A percentile compares a stretch with the other conserved stretches of the same genome.
These are phyloP conservation scores for Eledona agricola DNA, from an alignment of 2,888 invertebrate species.

Conservation along the genomic window DNA sequence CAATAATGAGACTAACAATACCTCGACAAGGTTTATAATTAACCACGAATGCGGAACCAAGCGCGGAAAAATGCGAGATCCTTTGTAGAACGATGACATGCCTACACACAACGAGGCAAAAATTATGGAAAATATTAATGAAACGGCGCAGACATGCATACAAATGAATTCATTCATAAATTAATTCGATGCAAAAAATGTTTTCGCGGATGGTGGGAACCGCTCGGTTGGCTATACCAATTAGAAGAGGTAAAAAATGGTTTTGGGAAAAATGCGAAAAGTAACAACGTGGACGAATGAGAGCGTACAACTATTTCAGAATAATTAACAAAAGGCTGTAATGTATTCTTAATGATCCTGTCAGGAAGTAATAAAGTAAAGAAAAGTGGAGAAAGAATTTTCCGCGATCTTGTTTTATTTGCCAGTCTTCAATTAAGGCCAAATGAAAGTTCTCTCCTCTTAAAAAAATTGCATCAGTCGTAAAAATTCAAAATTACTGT, in stretches of 20 bases:
- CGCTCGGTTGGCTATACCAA: too few relatives aligned
- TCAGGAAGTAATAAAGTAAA: constrained; percentile 23
- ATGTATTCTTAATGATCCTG: constrained; percentile 24
- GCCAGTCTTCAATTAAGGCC: constrained; percentile 31
- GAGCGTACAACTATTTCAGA: constrained; percentile 1
- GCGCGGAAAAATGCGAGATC: constrained; percentile 15
- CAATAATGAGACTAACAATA: constrained; percentile 15
- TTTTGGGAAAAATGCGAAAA: too few relatives aligned
- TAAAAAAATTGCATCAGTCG: constrained; percentile 10
- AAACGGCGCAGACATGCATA: too few relatives aligned
- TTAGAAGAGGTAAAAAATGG: too few relatives aligned
- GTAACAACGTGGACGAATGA: too few relatives aligned
- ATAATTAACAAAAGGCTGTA: constrained; percentile 19
- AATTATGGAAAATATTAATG: constrained; percentile 3
- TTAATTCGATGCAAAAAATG: too few relatives aligned
- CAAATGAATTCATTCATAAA: too few relatives aligned
- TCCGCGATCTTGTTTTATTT: constrained; percentile 16
- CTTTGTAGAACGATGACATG: constrained; percentile 14
- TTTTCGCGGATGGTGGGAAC: too few relatives aligned
- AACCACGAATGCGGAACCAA: constrained; percentile 25
- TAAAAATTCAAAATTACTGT: constrained; percentile 13
- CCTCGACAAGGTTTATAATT: constrained; percentile 20
- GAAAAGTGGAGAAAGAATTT: constrained; percentile 13
- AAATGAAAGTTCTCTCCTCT: constrained; percentile 30
- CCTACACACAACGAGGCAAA: constrained; percentile 13